These are phyloP conservation scores for Benitochromis conjunctus DNA, from an alignment of 2,113 vertebrate species.

Conservation along the genomic window DNA sequence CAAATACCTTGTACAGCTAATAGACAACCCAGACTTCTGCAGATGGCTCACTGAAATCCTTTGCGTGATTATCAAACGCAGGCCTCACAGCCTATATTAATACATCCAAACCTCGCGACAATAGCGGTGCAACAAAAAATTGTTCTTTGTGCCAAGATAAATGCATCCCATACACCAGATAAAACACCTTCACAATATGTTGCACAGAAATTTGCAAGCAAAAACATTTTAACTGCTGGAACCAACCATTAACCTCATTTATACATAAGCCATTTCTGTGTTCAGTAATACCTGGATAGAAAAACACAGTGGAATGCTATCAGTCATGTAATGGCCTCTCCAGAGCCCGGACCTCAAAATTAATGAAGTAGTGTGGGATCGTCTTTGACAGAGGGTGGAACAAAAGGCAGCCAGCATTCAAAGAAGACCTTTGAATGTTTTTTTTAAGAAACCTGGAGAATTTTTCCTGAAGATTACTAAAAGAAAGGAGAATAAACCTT, in stretches of 20 bases:
- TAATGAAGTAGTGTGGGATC: too few relatives aligned
- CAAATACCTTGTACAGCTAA: not conserved
- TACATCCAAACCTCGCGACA: not conserved
- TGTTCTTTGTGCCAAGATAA: not conserved
- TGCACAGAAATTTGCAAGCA: not conserved
- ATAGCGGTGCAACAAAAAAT: not conserved
- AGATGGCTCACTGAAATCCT: not conserved
- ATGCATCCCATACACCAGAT: not conserved
- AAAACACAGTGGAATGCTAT: too few relatives aligned
- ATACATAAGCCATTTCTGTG: not conserved
- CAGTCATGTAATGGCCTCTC: too few relatives aligned
- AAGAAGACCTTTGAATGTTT: too few relatives aligned
- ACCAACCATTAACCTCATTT: not conserved
- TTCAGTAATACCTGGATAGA: too few relatives aligned
- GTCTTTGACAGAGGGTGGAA: too few relatives aligned
- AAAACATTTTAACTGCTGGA: not conserved
- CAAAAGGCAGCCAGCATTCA: too few relatives aligned
- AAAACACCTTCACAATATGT: not conserved
- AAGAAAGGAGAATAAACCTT: too few relatives aligned
- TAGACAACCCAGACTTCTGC: not conserved
- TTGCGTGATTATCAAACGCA: not conserved
- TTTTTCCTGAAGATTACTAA: too few relatives aligned
- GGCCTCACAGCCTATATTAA: not conserved
- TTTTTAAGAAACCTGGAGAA: too few relatives aligned
- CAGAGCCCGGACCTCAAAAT: too few relatives aligned